Evolutionary conservation across 2,888 invertebrate genomes (phyloP), one percentile per base, ranked within the genome.

Genomic region (Volucella zonaria): DNA sequence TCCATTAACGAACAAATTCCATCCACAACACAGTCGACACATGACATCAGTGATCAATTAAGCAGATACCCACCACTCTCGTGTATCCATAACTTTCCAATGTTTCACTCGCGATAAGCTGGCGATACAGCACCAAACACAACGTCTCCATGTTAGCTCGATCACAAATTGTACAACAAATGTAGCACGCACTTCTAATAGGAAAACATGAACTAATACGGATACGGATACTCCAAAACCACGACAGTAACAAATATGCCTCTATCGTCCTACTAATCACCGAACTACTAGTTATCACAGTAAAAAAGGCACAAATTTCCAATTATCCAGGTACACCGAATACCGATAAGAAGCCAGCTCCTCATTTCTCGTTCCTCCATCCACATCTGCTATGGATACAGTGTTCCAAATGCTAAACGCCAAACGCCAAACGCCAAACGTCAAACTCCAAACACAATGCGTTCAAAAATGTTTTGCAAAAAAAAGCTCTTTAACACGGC

Each of bases 31-130:
- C 70, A 51, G 18, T 38, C 59, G 59, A 79, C 71, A 79, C 40
- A 76, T 76, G 79, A 83, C 83, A 83, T 76, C 75, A 61, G 66
- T 83, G 83, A 83, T 83, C 83, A 83, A 83, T 83, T 83, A 76
- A 83, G 66, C 31, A 79, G 83, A 83, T 83, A 83, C 66, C 75
- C 23, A 40, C 62, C 64, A 15, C 40, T 73, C 45, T 43, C 49
- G 79, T 76, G 71, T 83, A 83, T 80, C 75, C 79, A 67, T 75
- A 83, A 79, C 79, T 79, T 83, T 79, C 79, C 66, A 75, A 83
- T 83, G 83, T 80, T 79, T 70, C 66, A 56, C 70, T 75, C 56
- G 70, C 75, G 83, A 83, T 83, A 83, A 83, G 75, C 79, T 68
- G 31, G 38, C 68, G 43, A 74, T 70, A 75, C 71, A 79, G 58